These are phyloP conservation scores for Caenorhabditis afra DNA, from an alignment of 2,888 invertebrate genomes.

Conservation along the genomic window DNA sequence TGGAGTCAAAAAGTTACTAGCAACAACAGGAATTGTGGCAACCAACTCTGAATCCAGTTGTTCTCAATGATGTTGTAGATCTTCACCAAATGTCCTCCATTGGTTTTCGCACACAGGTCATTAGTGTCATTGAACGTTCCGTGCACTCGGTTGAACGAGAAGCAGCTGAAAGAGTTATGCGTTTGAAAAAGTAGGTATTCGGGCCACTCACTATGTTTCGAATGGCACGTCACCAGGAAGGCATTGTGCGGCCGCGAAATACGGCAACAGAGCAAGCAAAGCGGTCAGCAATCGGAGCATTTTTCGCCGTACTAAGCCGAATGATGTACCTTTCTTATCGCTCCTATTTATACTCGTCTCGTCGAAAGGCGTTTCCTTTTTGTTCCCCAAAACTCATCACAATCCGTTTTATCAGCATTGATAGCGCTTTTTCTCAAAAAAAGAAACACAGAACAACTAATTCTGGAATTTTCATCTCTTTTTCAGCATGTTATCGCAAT, in stretches of 20 bases:
- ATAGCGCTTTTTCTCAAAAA: neutral
- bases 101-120: conserved; percentile 11
- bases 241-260: conserved; percentile 8
- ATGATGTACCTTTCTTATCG: too few relatives aligned
- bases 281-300: conserved; percentile 38
- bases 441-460: neutral
- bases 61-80: conserved; percentile 45
- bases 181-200: too few relatives aligned
- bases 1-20: conserved; percentile 4
- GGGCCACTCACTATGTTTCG: conserved; percentile 27
- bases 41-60: conserved; percentile 43
- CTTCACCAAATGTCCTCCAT: conserved; percentile 23
- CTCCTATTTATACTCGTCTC: conserved; percentile 31
- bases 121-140: conserved; percentile 32
- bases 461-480: conserved; percentile 43
- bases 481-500: too few relatives aligned
- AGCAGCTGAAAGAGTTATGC: conserved; percentile 50
- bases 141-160: conserved; percentile 37
- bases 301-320: neutral
- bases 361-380: conserved; percentile 23
- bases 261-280: neutral
- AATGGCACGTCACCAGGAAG: conserved; percentile 29
- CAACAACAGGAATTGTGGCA: neutral
- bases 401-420: conserved; percentile 30
- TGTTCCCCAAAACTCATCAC: too few relatives aligned